These are phyloP conservation scores for Lithophane socia DNA, from an alignment of 2,888 invertebrate species.

Conservation along the genomic window DNA sequence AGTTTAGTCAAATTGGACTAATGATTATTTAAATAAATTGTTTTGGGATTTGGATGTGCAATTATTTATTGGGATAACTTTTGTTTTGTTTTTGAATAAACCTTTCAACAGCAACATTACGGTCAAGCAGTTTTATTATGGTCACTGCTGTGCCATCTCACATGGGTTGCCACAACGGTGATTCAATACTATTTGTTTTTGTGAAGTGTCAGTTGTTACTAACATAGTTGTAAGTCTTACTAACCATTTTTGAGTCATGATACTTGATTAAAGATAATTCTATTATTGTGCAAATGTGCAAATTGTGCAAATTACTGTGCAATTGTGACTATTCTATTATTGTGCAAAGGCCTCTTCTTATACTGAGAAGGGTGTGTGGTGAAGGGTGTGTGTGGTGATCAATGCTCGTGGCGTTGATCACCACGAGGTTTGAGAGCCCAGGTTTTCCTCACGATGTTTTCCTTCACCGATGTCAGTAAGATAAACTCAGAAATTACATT, in stretches of 20 bases:
- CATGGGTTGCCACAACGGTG: too few species aligned
- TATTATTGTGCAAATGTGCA: too few species aligned
- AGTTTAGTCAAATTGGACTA: background rate
- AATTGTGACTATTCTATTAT: too few species aligned
- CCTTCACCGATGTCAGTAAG: background rate
- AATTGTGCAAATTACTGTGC: too few species aligned
- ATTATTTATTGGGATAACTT: background rate
- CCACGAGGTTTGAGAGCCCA: background rate
- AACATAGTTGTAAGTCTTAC: too few species aligned
- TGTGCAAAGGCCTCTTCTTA: background rate
- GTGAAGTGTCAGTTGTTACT: too few species aligned
- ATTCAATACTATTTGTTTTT: too few species aligned
- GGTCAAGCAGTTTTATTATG: background rate
- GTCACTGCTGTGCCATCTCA: background rate
- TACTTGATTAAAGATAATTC: too few species aligned
- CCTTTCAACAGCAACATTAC: background rate
- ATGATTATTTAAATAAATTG: slow-evolving; percentile 11
- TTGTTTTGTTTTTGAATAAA: background rate
- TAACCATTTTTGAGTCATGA: too few species aligned
- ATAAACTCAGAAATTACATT: background rate
- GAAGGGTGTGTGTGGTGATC: too few species aligned
- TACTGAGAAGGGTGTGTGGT: background rate
- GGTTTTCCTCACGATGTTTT: background rate
- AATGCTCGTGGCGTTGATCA: background rate
- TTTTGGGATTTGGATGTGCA: background rate